Conservation (phyloP, 2,797 vertebrate genomes). For the Heteromormyrus szaboi region DNA sequence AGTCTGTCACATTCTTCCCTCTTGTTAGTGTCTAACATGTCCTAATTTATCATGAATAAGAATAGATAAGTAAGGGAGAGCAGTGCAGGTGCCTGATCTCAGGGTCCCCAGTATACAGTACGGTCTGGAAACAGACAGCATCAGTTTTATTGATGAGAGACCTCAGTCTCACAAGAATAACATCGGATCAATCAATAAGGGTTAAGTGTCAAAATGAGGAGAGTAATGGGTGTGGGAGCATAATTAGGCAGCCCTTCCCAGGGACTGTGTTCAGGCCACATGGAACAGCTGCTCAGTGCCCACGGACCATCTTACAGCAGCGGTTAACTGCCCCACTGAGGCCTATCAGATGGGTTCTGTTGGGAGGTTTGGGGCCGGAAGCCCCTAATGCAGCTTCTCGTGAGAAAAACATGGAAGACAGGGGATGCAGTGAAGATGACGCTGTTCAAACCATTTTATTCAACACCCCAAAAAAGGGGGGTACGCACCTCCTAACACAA, state of each 20-base stretch:
- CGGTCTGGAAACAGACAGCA: slow-evolving; percentile 1
- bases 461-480: neutral
- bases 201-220: slow-evolving; percentile 58
- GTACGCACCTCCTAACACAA: neutral
- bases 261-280: slow-evolving; percentile 57
- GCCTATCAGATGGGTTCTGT: slow-evolving; percentile 62
- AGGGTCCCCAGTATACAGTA: neutral
- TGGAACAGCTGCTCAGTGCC: slow-evolving; percentile 69
- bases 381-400: slow-evolving; percentile 54
- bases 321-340: slow-evolving; percentile 63
- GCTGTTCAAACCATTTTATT: neutral
- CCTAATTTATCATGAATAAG: neutral
- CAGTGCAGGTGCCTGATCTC: neutral
- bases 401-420: slow-evolving; percentile 45
- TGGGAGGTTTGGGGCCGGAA: slow-evolving; percentile 33
- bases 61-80: neutral
- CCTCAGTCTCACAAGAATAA: slow-evolving; percentile 48
- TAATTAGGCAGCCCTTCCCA: slow-evolving; percentile 73
- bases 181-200: slow-evolving; percentile 64
- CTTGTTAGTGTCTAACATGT: neutral
- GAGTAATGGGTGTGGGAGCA: slow-evolving; percentile 76
- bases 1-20: neutral
- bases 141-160: slow-evolving; percentile 51
- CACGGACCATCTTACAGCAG: slow-evolving; percentile 66
- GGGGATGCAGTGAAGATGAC: slow-evolving; percentile 35